Base-by-base conservation (phyloP, 2,113 vertebrate genomes). In the Syrrhaptes paradoxus region DNA sequence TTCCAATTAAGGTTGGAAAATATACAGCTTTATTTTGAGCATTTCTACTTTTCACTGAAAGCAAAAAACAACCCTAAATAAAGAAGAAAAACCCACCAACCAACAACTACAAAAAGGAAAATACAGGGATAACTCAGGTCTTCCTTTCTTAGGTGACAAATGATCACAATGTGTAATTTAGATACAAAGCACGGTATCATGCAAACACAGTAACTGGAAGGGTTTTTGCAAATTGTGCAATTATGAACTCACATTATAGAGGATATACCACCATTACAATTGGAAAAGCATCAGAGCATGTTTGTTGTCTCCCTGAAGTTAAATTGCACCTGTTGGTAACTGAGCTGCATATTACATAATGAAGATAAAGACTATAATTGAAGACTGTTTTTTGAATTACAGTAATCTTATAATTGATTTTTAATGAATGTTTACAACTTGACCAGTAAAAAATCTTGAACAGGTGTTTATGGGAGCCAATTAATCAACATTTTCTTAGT, bases 381-480 rank as follows among this genome's bases (percentile, higher is more conserved):
- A 90, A 26, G 13, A 77, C 3, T 28, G 24, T 0, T 16, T 91
- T 70, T 31, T 20, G 17, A 66, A 80, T 70, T 76, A 61, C 8
- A 61, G 9, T 11, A 52, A 36, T 67, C 9, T 71, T 57, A 25
- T 89, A 85, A 79, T 55, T 65, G 13, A 57, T 62, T 93, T 94
- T 90, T 79, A 85, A 85, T 90, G 17, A 90, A 76, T 54, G 15
- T 73, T 93, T 90, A 80, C 51, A 85, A 91, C 36, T 54, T 76
- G 17, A 58, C 22, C 25, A 61, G 6, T 62, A 31, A 87, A 85
- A 89, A 79, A 20, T 3, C 1, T 32, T 75, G 29, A 78, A 31
- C 65, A 75, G 45, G 12, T 77, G 19, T 51, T 68, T 55, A 63
- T 7, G 63, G 13, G 8, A 77, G 20, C 8, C 6, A 74, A 38